phyloP scores from a whole-genome alignment of 2,888 invertebrate species.

The Stenurella melanura region DNA sequence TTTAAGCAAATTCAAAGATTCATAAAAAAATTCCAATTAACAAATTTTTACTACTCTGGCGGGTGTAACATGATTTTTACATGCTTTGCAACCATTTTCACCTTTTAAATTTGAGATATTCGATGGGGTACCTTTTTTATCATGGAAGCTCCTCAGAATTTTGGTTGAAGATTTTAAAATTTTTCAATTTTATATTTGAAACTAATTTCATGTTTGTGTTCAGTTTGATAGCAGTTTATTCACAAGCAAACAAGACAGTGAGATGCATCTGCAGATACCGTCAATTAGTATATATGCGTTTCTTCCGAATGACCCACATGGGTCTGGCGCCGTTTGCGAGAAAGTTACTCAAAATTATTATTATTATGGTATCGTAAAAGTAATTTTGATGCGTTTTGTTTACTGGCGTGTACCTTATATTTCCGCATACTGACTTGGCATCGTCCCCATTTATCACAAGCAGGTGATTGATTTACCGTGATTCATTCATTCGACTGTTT shows the following conservation, averaged over 20 bases:
- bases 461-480: background rate
- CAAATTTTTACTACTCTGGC: too few relatives aligned
- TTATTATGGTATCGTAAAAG: constrained; percentile 37
- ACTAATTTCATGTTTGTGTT: background rate
- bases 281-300: background rate
- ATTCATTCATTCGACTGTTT: background rate
- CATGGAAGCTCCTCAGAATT: too few relatives aligned
- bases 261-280: background rate
- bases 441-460: background rate
- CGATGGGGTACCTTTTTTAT: too few relatives aligned
- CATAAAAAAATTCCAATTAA: too few relatives aligned
- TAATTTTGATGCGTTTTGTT: constrained; percentile 22
- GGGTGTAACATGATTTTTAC: too few relatives aligned
- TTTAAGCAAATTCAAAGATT: too few relatives aligned
- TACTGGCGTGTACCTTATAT: constrained; percentile 5
- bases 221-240: background rate
- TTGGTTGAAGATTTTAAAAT: too few relatives aligned
- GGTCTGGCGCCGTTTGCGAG: constrained; percentile 35
- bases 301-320: constrained; percentile 37
- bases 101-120: too few relatives aligned
- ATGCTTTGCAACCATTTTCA: too few relatives aligned
- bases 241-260: background rate
- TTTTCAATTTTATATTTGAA: too few relatives aligned
- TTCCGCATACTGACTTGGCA: constrained; percentile 1
- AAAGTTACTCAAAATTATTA: constrained; percentile 38